phyloP scores from a whole-genome alignment of 2,888 invertebrate genomes.

The Xylota sylvarum region DNA sequence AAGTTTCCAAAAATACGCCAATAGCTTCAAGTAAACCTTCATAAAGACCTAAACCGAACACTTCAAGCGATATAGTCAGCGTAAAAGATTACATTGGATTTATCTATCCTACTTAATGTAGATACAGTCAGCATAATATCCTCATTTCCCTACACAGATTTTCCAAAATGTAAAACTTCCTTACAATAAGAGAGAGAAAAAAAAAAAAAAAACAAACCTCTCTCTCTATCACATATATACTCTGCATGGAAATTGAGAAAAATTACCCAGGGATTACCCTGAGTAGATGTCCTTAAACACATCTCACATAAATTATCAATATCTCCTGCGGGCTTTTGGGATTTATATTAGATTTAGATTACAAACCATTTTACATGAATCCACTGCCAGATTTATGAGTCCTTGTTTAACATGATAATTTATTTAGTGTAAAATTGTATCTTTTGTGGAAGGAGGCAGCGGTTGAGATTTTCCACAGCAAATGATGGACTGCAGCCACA shows the following conservation, averaged over 20 bases:
- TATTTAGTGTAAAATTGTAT: constrained; percentile 25
- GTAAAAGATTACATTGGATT: not conserved
- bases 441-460: not conserved
- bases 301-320: constrained; percentile 66
- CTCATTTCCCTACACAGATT: constrained; percentile 1
- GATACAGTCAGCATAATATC: not conserved
- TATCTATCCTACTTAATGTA: not conserved
- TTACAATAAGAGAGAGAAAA: not conserved
- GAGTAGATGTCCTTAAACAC: constrained; percentile 55
- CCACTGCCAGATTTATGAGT: constrained; percentile 42
- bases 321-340: constrained; percentile 48
- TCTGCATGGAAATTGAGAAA: constrained; percentile 52
- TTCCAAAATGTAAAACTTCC: constrained; percentile 24
- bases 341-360: constrained; percentile 63
- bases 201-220: not conserved
- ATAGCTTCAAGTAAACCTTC: too few species aligned
- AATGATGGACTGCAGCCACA: constrained; percentile 28
- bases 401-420: constrained; percentile 41
- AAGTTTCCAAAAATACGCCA: too few species aligned
- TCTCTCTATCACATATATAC: not conserved
- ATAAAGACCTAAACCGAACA: too few species aligned
- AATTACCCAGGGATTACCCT: constrained; percentile 54
- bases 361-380: constrained; percentile 59
- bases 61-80: too few species aligned
- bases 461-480: not conserved